Base-by-base conservation (phyloP, 2,113 vertebrate species). In the Datnioides undecimradiatus region DNA sequence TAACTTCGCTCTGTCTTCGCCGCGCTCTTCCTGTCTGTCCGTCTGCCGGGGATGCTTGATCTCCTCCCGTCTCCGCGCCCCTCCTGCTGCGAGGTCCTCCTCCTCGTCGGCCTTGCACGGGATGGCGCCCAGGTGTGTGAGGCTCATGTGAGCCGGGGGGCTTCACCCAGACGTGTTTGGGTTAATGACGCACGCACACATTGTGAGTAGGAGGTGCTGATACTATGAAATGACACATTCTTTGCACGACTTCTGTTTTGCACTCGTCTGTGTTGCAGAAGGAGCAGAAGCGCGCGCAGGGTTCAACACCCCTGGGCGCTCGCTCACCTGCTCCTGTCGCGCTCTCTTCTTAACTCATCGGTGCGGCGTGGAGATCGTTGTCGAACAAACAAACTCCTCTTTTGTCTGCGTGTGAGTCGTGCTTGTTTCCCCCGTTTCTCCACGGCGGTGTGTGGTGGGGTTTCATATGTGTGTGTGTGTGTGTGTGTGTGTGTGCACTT, bases 301-400 rank as follows among this genome's bases (percentile, higher is more conserved):
- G 81, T 92, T 90, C 84, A 87, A 76, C 38, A 62, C 60, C 45
- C 4, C 85, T 84, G 68, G 85, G 72, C 81, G 60, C 59, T 14
- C 49, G 43, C 68, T 86, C 80, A 84, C 84, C 73, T 90, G 72
- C 76, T 80, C 82, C 75, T 76, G 66, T 86, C 48, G 43, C 46
- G 16, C 68, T 86, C 85, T 86, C 74, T 88, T 85, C 73, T 77
- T 73, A 71, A 59, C 9, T 34, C 84, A 63, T 40, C 84, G 79
- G 82, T 65, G 25, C 46, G 34, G 59, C 78, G 34, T 80, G 71
- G 79, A 90, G 85, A 92, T 89, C 76, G 57, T 87, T 92, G 90
- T 92, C 91, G 80, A 83, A 88, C 76, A 77, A 83, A 80, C 81
- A 85, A 87, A 88, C 87, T 84, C 75, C 73, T 80, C 85, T 83